phyloP scores from a whole-genome alignment of 2,797 vertebrate genomes.

The Halcyon smyrnensis region DNA sequence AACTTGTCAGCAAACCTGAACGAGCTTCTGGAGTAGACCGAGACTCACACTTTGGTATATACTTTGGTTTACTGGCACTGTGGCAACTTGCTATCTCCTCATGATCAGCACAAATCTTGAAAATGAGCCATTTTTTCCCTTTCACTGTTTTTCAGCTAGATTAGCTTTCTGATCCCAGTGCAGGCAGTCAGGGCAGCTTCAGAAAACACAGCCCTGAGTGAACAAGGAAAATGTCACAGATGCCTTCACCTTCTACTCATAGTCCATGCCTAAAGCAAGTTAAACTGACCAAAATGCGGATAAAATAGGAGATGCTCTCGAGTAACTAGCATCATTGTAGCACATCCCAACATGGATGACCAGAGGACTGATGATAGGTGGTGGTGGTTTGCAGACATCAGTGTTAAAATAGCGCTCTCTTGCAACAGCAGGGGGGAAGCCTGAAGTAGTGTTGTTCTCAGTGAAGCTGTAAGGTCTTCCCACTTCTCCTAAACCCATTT shows the following conservation, averaged over 20 bases:
- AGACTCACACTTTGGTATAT: neutral
- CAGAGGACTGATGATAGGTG: neutral
- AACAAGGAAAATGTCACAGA: neutral
- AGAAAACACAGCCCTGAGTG: rapidly evolving
- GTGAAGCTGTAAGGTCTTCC: neutral
- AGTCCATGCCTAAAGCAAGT: neutral
- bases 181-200: neutral
- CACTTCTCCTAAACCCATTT: neutral
- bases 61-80: neutral
- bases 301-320: neutral
- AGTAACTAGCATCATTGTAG: neutral
- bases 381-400: neutral
- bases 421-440: neutral
- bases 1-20: neutral
- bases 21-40: neutral
- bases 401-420: rapidly evolving
- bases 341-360: neutral
- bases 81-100: neutral
- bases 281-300: neutral
- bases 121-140: neutral
- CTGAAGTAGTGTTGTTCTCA: neutral
- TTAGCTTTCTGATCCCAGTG: neutral
- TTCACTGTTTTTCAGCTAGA: neutral
- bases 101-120: neutral
- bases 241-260: rapidly evolving